Conservation (phyloP, 2,113 vertebrate genomes). For the Ciconia maguari region DNA sequence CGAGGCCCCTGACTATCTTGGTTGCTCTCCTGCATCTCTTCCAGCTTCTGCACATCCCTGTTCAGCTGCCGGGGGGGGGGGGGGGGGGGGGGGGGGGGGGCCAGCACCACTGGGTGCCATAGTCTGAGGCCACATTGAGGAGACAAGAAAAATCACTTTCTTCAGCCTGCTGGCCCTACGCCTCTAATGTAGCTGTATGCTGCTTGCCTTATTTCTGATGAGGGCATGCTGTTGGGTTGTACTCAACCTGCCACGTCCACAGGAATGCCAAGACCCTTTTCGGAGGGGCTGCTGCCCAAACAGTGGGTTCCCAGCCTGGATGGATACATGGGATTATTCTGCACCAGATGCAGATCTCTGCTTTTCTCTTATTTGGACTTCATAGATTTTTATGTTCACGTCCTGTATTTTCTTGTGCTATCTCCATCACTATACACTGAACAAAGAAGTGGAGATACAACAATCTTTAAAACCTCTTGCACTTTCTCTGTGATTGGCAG, state of each 20-base stretch:
- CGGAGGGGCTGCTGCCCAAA: not conserved
- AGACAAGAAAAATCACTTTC: not conserved
- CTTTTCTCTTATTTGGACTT: not conserved
- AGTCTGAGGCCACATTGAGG: not conserved
- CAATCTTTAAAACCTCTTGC: not conserved
- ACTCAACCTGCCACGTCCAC: not conserved
- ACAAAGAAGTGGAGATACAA: not conserved
- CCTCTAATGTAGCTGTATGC: not conserved
- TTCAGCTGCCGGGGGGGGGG: not conserved
- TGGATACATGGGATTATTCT: not conserved
- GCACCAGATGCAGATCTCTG: not conserved
- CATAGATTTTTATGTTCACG: rapidly evolving
- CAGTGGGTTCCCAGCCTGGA: not conserved
- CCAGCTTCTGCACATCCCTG: not conserved
- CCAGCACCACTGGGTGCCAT: not conserved
- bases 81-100: too few species aligned
- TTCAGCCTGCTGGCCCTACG: not conserved
- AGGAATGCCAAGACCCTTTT: not conserved
- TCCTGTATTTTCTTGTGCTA: not conserved
- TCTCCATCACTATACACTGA: not conserved
- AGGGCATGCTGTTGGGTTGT: not conserved
- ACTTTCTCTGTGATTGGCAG: not conserved
- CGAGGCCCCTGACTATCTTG: not conserved
- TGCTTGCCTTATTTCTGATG: not conserved
- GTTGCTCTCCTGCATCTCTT: not conserved